These are phyloP conservation scores for Delphinapterus leucas DNA, from an alignment of 2,113 vertebrate genomes.

Conservation along the genomic window DNA sequence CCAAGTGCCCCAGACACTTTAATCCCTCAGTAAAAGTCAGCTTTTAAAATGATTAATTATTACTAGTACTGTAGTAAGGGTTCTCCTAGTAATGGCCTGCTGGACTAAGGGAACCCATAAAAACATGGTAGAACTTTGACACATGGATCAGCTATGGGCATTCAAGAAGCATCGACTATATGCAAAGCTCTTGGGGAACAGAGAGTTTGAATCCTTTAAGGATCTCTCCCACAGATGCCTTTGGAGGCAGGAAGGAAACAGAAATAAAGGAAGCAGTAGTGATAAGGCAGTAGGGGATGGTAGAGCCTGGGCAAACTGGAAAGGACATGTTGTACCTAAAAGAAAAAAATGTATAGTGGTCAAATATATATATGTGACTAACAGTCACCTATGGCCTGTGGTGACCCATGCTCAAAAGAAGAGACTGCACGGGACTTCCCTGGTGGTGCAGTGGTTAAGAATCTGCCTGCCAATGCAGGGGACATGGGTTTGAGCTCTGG, in stretches of 20 bases:
- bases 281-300: background rate
- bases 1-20: background rate
- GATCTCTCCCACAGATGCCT: background rate
- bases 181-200: background rate
- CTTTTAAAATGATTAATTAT: background rate
- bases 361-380: background rate
- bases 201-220: background rate
- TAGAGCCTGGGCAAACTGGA: background rate
- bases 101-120: background rate
- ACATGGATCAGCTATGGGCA: fast-evolving
- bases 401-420: background rate
- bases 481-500: too few species aligned
- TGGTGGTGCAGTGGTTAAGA: too few species aligned
- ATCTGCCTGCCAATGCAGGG: too few species aligned
- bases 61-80: background rate
- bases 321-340: background rate
- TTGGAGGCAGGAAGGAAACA: background rate
- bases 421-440: background rate
- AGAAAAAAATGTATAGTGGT: background rate
- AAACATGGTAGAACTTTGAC: background rate
- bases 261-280: background rate
- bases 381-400: background rate
- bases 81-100: background rate
- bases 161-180: background rate
- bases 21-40: slow-evolving; percentile 1